phyloP scores from a whole-genome alignment of 2,113 vertebrate genomes.

The Ginglymostoma cirratum region DNA sequence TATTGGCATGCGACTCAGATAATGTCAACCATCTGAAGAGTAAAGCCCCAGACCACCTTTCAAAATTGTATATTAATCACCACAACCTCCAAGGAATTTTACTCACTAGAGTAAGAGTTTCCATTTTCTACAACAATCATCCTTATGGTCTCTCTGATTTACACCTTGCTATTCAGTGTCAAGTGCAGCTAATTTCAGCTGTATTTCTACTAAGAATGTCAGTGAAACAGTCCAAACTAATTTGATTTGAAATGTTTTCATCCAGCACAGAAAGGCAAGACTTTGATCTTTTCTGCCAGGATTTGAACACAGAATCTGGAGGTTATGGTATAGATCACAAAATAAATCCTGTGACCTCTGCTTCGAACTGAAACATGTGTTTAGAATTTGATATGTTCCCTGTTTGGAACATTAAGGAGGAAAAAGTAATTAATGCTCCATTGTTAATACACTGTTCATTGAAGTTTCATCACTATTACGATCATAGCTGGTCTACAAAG shows the following conservation, averaged over 20 bases:
- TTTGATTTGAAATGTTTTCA: not conserved
- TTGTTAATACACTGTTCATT: not conserved
- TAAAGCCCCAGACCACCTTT: not conserved
- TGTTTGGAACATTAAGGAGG: not conserved
- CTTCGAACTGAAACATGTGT: not conserved
- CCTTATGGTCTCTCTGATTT: not conserved
- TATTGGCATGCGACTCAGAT: not conserved
- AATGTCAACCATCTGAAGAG: not conserved
- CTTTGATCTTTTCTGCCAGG: not conserved
- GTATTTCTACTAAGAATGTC: not conserved
- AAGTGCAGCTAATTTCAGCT: not conserved
- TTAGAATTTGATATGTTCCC: too few relatives aligned
- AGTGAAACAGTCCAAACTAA: not conserved
- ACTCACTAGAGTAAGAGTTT: not conserved
- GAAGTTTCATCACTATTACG: not conserved
- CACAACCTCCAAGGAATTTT: not conserved
- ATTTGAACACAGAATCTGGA: not conserved
- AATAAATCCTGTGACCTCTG: not conserved
- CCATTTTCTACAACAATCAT: not conserved
- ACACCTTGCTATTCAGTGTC: not conserved
- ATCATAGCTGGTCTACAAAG: not conserved
- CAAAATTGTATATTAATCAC: not conserved
- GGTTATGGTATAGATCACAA: not conserved
- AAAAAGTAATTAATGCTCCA: not conserved
- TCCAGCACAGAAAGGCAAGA: not conserved